Base-by-base conservation (phyloP, 2,113 vertebrate genomes). In the Paracanthobrama guichenoti region DNA sequence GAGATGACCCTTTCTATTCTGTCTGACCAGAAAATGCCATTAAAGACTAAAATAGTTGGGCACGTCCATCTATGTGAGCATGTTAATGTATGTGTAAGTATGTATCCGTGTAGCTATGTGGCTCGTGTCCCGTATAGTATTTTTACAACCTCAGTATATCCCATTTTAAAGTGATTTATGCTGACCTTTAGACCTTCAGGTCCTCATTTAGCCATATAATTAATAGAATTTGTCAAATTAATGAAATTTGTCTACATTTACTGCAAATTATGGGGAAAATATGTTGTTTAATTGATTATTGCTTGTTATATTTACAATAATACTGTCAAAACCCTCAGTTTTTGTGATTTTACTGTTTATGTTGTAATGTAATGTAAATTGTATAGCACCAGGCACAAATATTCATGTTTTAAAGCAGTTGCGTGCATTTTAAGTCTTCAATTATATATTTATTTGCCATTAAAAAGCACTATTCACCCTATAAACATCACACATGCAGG, bases 1-100 rank as follows among this genome's bases (percentile, higher is more conserved):
- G 83, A 79, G 85, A 89, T 89, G 87, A 86, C 50, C 75, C 77
- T 81, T 88, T 79, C 62, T 80, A 84, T 89, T 88, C 50, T 7
- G 72, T 81, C 85, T 86, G 75, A 86, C 82, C 86, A 86, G 83
- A 87, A 82, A 88, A 81, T 82, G 79, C 50, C 53, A 77, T 75
- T 75, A 75, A 28, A 74, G 73, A 28, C 72, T 50, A 44, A 48
- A 74, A 74, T 74, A 26, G 72, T 50, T 26, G 81, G 74, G 35
- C 50, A n/a, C 0, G 42, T 46, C 57, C 1, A 50, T 28, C 20
- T 83, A 42, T 57, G 22, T 60, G 69, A 74, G 67, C 16, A 46
- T 66, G 20, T 64, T 24, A 62, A 74, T 76, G 13, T 18, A 44
- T 84, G 59, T 24, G 26, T 62, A 42, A 35, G 66, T n/a, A 5